Base-by-base conservation (phyloP, 2,113 vertebrate species). In the Chlamydotis undulata region DNA sequence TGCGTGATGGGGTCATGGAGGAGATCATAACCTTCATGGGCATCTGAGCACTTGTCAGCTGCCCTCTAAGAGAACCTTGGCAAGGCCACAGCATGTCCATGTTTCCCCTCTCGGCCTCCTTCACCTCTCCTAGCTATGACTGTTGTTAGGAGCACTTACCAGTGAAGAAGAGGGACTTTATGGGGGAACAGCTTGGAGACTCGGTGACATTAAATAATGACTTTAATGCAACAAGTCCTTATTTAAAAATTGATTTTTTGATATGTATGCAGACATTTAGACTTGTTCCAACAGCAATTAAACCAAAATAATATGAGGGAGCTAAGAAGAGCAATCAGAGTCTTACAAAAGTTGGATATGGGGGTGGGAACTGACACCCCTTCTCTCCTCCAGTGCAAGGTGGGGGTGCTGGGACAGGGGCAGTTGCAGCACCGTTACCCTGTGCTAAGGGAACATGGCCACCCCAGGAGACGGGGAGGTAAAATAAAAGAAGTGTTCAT, bases 11-110 rank as follows among this genome's bases (percentile, higher is more conserved):
- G 9, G 39, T 28, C 15, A 2, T 7, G 43, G 55, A 80, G 19
- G 33, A 77, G 77, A 60, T 37, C 45, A 14, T 55, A 71, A 21
- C 24, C 3, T 0, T 6, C 0, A 1, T 2, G 0, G 26, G 49
- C 52, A 90, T 4, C 11, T 13, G n/a, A 60, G 35, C 19, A 15
- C 33, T 43, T 21, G 35, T 17, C 47, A 80, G 43, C 45, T 78
- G 69, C 25, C 8, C 25, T 84, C 55, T 8, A 16, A 26, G 74
- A 61, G 29, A n/a, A 15, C 59, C 4, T 47, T 85, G 41, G 19
- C 41, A 60, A 82, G 17, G 26, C 39, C 60, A 31, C 69, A 65
- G 37, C 1, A 0, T 43, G 47, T 35, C 59, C 6, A 0, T 19
- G 18, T 43, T 81, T 70, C n/a, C 15, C 7, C 29, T 15, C 67